phyloP scores from a whole-genome alignment of 2,888 invertebrate genomes.

The Cephus pulcher region DNA sequence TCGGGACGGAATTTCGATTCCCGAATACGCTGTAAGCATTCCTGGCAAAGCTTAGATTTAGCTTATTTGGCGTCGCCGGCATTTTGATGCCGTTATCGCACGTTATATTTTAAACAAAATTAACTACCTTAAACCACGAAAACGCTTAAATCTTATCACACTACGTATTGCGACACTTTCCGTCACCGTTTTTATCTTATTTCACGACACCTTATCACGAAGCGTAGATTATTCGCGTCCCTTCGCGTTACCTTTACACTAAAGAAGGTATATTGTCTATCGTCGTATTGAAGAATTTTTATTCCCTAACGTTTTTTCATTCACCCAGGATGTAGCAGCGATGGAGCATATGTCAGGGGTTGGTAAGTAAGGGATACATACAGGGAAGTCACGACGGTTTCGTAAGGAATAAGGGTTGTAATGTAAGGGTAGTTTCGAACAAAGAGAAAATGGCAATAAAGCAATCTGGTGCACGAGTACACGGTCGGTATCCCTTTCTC shows the following conservation, averaged over 20 bases:
- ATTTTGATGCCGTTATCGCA: slow-evolving; percentile 36
- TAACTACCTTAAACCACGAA: background rate
- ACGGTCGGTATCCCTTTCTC: background rate
- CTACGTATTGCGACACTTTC: background rate
- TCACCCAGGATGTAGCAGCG: too few species aligned
- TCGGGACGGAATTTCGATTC: slow-evolving; percentile 45
- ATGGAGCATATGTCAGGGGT: too few species aligned
- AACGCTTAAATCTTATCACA: background rate
- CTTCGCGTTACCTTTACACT: background rate
- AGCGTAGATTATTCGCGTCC: background rate
- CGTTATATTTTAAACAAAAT: background rate
- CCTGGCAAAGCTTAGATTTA: slow-evolving; percentile 64
- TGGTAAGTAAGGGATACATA: background rate
- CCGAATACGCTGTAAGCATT: slow-evolving; percentile 65
- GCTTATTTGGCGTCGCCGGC: slow-evolving; percentile 65
- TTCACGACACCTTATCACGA: background rate
- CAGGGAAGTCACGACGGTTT: background rate
- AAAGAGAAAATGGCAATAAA: background rate
- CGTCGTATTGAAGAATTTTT: background rate
- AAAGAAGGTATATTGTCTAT: background rate
- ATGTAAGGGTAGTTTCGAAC: background rate
- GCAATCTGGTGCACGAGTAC: background rate
- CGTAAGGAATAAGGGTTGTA: background rate
- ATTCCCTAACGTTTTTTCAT: background rate
- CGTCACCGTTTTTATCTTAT: background rate